Evolutionary conservation across 1,140 invertebrate species (phyloP).

Genomic region (Drosophila arawakana): DNA sequence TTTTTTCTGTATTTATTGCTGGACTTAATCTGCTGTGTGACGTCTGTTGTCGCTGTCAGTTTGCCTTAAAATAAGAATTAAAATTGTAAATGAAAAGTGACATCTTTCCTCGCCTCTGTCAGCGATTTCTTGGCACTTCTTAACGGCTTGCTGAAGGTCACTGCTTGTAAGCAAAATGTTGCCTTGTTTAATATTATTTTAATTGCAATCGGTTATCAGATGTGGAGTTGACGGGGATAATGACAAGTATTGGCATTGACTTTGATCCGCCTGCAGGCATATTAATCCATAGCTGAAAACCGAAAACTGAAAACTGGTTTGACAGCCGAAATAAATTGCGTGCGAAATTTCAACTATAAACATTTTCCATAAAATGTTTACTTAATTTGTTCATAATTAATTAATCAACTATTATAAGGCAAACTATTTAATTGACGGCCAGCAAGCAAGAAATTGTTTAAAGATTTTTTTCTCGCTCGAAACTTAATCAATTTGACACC

Average conservation of each 20-base stretch:
- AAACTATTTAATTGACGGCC: conserved; percentile 19
- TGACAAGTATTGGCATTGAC: conserved; percentile 39
- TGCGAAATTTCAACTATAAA: conserved; percentile 24
- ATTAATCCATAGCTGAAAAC: conserved; percentile 2
- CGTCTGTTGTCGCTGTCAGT: conserved; percentile 16
- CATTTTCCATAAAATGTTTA: conserved; percentile 19
- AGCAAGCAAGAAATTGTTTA: conserved; percentile 45
- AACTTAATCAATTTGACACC: conserved; percentile 71
- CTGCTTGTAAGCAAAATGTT: not conserved
- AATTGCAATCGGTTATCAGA: conserved; percentile 32
- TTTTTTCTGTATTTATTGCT: not conserved
- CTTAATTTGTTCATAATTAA: conserved; percentile 12
- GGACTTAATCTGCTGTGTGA: not conserved
- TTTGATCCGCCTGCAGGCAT: conserved; percentile 22
- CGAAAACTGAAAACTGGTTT: not conserved
- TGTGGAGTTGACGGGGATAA: not conserved
- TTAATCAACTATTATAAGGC: conserved; percentile 9
- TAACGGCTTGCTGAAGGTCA: conserved; percentile 4
- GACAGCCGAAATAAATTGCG: conserved; percentile 9
- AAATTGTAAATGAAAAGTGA: conserved; percentile 26
- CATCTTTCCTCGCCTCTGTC: conserved; percentile 16
- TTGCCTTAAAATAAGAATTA: conserved; percentile 1
- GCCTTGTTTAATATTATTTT: conserved; percentile 30
- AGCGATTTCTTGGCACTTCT: conserved; percentile 8
- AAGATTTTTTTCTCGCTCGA: conserved; percentile 5